Percentiles rank a stretch among this genome's conserved stretches.
These are phyloP conservation scores for Typhlichthys subterraneus DNA, from an alignment of 2,797 vertebrate species.

Conservation along the genomic window DNA sequence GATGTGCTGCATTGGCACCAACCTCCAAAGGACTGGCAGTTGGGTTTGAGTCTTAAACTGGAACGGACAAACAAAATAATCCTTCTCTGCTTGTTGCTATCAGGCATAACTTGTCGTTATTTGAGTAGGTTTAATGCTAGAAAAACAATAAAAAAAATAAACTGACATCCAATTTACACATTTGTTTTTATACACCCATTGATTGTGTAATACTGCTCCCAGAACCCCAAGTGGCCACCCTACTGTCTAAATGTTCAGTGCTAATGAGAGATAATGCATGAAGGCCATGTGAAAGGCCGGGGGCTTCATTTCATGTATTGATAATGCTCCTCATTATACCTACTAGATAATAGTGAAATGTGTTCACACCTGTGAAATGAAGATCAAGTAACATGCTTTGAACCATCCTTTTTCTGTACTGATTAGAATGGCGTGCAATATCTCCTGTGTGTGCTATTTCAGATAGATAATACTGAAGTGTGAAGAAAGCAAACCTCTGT, in stretches of 20 bases:
- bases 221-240: no score
- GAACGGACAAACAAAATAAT: no score
- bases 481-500: conserved; percentile 44
- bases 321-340: background rate
- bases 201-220: no score
- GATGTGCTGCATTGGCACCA: conserved; percentile 33
- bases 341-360: no score
- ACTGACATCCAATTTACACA: no score
- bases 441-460: conserved; percentile 27
- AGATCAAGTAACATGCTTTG: background rate
- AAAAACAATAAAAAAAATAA: no score
- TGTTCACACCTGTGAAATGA: background rate
- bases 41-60: conserved; percentile 10
- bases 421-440: background rate
- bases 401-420: background rate
- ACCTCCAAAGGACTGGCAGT: conserved; percentile 26
- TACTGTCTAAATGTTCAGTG: no score
- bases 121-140: background rate
- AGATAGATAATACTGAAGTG: conserved; percentile 28
- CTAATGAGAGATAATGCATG: no score
- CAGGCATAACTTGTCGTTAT: conserved; percentile 13
- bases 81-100: background rate
- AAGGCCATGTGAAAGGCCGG: no score
- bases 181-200: no score
- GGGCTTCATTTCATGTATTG: no score